A percentile compares a stretch with the other conserved stretches of the same genome.
Conservation (phyloP, 2,888 invertebrate species). For the Rugalucina vietnamica region DNA sequence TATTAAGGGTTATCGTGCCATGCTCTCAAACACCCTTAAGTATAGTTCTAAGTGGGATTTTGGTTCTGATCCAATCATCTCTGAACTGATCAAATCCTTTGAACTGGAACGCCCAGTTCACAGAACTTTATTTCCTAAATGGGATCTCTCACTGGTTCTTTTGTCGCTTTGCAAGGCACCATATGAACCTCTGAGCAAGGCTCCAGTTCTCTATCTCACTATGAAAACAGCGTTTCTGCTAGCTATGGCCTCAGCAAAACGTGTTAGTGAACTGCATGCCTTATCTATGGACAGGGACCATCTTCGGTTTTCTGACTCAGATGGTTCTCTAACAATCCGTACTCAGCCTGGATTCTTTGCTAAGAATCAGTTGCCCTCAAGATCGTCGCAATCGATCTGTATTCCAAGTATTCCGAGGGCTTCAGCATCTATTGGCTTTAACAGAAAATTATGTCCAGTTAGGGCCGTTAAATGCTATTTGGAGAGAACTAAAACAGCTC, state of each 20-base stretch:
- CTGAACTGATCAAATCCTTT: background rate
- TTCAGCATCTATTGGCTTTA: no score
- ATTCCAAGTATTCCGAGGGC: no score
- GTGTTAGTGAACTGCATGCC: conserved; percentile 1
- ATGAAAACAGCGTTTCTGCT: background rate
- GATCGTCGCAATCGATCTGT: no score
- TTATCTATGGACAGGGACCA: background rate
- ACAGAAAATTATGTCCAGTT: no score
- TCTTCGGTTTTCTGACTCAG: background rate
- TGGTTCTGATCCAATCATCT: background rate
- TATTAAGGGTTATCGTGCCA: background rate
- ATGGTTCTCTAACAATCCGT: background rate
- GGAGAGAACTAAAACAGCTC: no score
- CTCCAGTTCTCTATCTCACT: background rate
- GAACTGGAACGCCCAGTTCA: background rate
- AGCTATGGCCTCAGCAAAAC: background rate
- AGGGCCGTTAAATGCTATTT: no score
- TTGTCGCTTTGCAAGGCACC: background rate
- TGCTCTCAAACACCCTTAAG: background rate
- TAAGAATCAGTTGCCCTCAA: background rate
- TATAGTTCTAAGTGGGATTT: background rate
- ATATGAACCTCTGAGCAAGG: background rate
- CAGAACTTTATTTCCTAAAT: no score
- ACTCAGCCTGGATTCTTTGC: background rate
- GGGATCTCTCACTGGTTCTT: background rate